Evolutionary conservation across 2,888 invertebrate genomes (phyloP).

Genomic region (Meganola albula): DNA sequence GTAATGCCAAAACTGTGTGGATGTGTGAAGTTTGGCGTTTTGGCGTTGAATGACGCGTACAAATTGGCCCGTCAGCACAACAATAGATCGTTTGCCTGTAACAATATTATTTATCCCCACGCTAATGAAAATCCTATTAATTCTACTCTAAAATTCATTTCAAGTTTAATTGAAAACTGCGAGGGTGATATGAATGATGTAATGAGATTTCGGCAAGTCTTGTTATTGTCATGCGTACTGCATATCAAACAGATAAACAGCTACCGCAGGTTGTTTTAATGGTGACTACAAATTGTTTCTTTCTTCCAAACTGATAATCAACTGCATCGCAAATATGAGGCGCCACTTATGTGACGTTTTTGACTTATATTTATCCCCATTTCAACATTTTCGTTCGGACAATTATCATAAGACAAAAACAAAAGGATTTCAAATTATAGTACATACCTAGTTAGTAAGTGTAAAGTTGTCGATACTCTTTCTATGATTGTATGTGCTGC

Average conservation of each 20-base stretch:
- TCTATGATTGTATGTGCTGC: no score
- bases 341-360: no score
- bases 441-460: no score
- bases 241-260: constrained; percentile 68
- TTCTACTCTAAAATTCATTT: constrained; percentile 72
- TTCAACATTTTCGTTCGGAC: no score
- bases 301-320: no score
- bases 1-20: constrained; percentile 24
- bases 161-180: constrained; percentile 76
- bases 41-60: constrained; percentile 60
- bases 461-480: no score
- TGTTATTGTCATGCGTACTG: constrained; percentile 69
- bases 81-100: constrained; percentile 66
- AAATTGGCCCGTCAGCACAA: constrained; percentile 56
- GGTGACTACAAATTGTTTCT: no score
- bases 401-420: no score
- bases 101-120: constrained; percentile 73
- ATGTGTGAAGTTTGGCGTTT: constrained; percentile 49
- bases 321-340: no score
- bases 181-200: constrained; percentile 63
- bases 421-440: no score
- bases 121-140: constrained; percentile 77
- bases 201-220: constrained; percentile 66
- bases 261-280: constrained; percentile 48
- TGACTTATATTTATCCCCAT: no score